Conservation (phyloP, 2,113 vertebrate genomes). For the Potamarius usumacintae region DNA sequence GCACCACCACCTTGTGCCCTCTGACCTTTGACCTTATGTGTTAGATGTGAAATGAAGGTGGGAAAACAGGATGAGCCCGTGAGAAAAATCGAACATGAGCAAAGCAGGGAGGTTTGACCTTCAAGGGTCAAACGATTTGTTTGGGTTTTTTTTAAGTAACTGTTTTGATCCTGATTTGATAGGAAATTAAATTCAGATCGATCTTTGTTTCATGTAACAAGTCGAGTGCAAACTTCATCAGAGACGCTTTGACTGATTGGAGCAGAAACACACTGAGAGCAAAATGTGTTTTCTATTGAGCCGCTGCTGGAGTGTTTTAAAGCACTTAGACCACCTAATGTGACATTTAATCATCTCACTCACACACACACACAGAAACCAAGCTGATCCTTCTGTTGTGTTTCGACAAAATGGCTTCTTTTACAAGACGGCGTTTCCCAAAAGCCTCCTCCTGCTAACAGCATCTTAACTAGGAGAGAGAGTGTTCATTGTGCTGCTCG, state of each 20-base stretch:
- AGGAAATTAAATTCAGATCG: constrained; percentile 44
- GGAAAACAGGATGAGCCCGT: background rate
- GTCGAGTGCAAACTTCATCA: constrained; percentile 44
- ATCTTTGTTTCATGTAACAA: constrained; percentile 31
- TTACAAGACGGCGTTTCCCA: background rate
- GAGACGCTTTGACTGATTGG: background rate
- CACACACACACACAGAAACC: background rate
- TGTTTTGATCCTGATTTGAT: constrained; percentile 28
- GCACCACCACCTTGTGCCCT: constrained; percentile 49
- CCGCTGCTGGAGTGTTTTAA: constrained; percentile 37
- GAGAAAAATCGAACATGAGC: background rate
- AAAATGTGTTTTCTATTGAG: constrained; percentile 56
- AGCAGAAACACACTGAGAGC: constrained; percentile 17
- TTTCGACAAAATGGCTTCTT: constrained; percentile 17
- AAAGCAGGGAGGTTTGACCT: background rate
- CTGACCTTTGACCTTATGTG: constrained; percentile 52
- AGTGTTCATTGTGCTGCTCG: no score
- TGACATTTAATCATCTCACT: background rate
- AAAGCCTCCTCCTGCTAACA: no score
- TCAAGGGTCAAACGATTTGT: background rate
- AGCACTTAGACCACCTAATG: constrained; percentile 21
- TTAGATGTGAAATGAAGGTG: constrained; percentile 37
- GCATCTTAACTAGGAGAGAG: no score
- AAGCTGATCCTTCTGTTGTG: constrained; percentile 1
- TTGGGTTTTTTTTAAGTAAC: background rate